Evolutionary conservation across 2,113 vertebrate species (phyloP).

Genomic region (Pungitius pungitius): DNA sequence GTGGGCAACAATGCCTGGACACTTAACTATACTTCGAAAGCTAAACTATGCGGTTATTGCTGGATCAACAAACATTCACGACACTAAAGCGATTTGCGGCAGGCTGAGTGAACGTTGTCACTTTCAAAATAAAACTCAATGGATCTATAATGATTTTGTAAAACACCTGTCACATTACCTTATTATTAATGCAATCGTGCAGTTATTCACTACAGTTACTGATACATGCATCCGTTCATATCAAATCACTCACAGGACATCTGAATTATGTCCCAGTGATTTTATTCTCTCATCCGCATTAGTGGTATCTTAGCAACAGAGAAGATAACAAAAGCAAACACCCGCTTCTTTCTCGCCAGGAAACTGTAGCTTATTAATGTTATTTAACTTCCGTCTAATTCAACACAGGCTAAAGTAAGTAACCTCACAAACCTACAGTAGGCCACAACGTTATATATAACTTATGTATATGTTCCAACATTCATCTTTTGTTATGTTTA

Average conservation of each 20-base stretch:
- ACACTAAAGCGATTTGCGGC: slow-evolving; percentile 60
- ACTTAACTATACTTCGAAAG: not conserved
- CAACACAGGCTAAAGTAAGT: not conserved
- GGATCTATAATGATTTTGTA: accelerated
- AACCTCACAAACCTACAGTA: not conserved
- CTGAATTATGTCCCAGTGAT: not conserved
- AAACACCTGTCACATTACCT: not conserved
- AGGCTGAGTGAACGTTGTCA: not conserved
- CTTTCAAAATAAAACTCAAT: slow-evolving; percentile 70
- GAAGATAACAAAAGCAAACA: not conserved
- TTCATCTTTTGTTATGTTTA: not conserved
- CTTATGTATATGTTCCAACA: not conserved
- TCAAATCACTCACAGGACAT: not conserved
- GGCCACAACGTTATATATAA: not conserved
- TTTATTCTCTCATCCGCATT: not conserved
- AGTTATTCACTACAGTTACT: not conserved
- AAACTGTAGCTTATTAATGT: not conserved
- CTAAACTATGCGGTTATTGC: not conserved
- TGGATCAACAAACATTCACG: slow-evolving; percentile 61
- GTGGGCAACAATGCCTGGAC: not conserved
- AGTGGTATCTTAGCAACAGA: slow-evolving; percentile 63
- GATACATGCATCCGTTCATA: not conserved
- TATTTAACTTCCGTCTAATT: not conserved
- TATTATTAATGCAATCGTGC: not conserved
- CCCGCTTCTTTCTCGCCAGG: not conserved